These are phyloP conservation scores for Ornithorhynchus anatinus DNA, from an alignment of 2,113 vertebrate species.

Conservation along the genomic window DNA sequence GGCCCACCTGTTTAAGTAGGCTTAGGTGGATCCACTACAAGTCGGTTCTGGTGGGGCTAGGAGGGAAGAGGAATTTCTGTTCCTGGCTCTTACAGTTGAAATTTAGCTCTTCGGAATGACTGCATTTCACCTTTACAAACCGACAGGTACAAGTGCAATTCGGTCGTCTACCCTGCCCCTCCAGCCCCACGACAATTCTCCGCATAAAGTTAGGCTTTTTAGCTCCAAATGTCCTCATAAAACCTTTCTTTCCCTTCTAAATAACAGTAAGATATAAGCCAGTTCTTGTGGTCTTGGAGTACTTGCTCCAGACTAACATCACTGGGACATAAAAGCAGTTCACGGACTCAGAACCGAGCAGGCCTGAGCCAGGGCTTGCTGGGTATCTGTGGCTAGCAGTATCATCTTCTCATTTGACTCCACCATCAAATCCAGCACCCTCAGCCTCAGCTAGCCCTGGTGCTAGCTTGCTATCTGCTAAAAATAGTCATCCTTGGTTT, in stretches of 20 bases:
- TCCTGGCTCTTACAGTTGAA: no score
- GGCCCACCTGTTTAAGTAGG: neutral
- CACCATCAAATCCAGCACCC: no score
- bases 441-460: no score
- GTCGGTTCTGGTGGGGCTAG: neutral
- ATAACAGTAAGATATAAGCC: neutral
- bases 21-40: neutral
- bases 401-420: no score
- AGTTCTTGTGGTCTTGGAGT: neutral
- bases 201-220: neutral
- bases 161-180: neutral
- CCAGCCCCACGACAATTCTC: neutral
- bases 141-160: neutral
- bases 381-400: no score
- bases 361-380: no score
- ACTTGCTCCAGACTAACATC: neutral
- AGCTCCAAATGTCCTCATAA: no score
- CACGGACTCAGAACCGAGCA: neutral
- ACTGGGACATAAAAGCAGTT: neutral
- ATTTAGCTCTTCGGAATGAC: no score
- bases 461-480: no score
- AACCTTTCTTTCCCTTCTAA: neutral
- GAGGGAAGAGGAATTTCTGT: neutral
- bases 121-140: neutral
- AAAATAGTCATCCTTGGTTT: no score